Evolutionary conservation across 2,113 vertebrate genomes (phyloP).

Genomic region (Maccullochella peelii): DNA sequence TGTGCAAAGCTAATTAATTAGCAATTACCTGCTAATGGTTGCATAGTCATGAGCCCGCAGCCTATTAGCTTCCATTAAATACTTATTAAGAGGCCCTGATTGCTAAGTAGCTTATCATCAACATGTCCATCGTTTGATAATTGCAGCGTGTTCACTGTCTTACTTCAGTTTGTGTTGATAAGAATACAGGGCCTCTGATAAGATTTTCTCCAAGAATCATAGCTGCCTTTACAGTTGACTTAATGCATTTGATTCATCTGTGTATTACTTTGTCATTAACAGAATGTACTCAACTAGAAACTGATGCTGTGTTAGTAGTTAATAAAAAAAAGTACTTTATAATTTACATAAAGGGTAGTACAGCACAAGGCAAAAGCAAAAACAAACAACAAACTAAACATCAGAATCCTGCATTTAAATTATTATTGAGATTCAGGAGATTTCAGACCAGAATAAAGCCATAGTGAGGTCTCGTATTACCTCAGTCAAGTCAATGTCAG

Average conservation of each 20-base stretch:
- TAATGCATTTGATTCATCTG: neutral
- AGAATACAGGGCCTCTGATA: neutral
- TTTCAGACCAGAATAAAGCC: too few species aligned
- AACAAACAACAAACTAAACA: too few species aligned
- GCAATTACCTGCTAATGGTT: slow-evolving; percentile 78
- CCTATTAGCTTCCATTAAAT: slow-evolving; percentile 77
- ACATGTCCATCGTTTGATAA: slow-evolving; percentile 54
- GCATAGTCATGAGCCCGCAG: slow-evolving; percentile 73
- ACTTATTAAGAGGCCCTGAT: slow-evolving; percentile 71
- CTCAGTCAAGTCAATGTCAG: neutral
- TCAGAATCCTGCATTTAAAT: neutral
- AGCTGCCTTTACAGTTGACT: neutral
- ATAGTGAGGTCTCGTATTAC: neutral
- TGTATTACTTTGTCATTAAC: neutral
- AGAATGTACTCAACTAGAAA: neutral
- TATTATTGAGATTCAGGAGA: too few species aligned
- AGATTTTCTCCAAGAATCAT: neutral
- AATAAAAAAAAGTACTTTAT: neutral
- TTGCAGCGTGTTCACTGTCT: slow-evolving; percentile 51
- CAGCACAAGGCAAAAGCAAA: neutral
- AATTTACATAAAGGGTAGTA: neutral
- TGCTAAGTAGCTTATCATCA: slow-evolving; percentile 69
- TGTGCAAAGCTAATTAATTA: slow-evolving; percentile 79
- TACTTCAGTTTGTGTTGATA: slow-evolving; percentile 27
- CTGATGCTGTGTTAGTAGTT: neutral